Conservation (phyloP, 1,140 invertebrate species). For the Cheumatopsyche charites region DNA sequence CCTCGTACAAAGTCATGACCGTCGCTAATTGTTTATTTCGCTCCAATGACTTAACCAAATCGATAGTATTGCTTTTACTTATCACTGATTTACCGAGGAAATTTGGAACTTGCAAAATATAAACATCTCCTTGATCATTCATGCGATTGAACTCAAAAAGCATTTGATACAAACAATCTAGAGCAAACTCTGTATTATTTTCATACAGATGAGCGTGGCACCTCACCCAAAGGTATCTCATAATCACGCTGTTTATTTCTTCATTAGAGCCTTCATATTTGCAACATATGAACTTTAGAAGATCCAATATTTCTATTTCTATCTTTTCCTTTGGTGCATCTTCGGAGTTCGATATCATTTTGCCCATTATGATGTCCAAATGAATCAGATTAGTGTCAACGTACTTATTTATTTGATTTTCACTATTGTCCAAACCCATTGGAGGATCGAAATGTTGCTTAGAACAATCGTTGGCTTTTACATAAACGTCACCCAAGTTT, state of each 20-base stretch:
- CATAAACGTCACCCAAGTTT: slow-evolving; percentile 65
- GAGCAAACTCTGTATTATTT: slow-evolving; percentile 55
- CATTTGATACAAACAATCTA: slow-evolving; percentile 58
- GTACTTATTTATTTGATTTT: slow-evolving; percentile 62
- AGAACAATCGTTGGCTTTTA: slow-evolving; percentile 64
- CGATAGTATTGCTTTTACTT: slow-evolving; percentile 53
- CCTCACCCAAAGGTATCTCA: slow-evolving; percentile 58
- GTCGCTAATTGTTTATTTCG: slow-evolving; percentile 59
- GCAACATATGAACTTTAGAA: slow-evolving; percentile 51
- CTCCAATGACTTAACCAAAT: slow-evolving; percentile 56
- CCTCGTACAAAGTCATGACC: slow-evolving; percentile 65
- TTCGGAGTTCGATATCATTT: slow-evolving; percentile 57
- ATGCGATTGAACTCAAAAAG: slow-evolving; percentile 58
- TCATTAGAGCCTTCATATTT: slow-evolving; percentile 59
- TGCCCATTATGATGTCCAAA: slow-evolving; percentile 68
- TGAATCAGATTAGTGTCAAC: slow-evolving; percentile 66
- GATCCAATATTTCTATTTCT: slow-evolving; percentile 55
- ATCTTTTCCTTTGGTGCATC: slow-evolving; percentile 51
- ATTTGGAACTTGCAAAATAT: slow-evolving; percentile 53
- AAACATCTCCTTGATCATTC: slow-evolving; percentile 53
- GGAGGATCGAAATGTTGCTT: slow-evolving; percentile 64
- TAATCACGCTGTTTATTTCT: slow-evolving; percentile 53
- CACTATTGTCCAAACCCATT: slow-evolving; percentile 58
- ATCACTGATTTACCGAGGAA: slow-evolving; percentile 57
- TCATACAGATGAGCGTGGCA: slow-evolving; percentile 55